Conservation (phyloP, 2,797 vertebrate genomes). For the Remorina albescens region DNA sequence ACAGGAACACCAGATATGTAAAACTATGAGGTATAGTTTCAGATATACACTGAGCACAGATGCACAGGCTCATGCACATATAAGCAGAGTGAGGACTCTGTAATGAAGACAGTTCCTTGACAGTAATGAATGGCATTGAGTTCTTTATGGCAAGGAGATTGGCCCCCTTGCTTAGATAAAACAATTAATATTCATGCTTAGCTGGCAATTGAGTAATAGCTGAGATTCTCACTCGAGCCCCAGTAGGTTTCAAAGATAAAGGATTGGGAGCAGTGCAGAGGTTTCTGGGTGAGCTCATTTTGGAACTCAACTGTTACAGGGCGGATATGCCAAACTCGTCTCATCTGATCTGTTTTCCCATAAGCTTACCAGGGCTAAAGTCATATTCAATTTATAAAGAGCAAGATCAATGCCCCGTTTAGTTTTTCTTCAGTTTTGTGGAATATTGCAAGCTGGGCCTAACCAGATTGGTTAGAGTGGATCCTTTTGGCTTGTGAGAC, state of each 20-base stretch:
- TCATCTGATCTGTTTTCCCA: conserved; percentile 36
- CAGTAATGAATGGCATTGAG: conserved; percentile 71
- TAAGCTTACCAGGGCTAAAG: conserved; percentile 43
- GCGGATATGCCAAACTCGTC: conserved; percentile 22
- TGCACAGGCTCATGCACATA: neutral
- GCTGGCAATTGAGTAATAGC: conserved; percentile 62
- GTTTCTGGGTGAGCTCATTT: conserved; percentile 41
- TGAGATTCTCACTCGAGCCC: conserved; percentile 38
- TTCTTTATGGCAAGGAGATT: conserved; percentile 55
- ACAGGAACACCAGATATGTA: conserved; percentile 71
- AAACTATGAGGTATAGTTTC: conserved; percentile 60
- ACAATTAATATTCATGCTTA: conserved; percentile 75
- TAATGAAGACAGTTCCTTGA: conserved; percentile 72
- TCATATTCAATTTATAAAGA: conserved; percentile 37
- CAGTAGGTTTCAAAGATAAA: conserved; percentile 44
- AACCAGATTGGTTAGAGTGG: conserved; percentile 55
- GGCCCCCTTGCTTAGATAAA: conserved; percentile 63
- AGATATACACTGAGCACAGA: conserved; percentile 46
- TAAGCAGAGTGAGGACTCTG: conserved; percentile 44
- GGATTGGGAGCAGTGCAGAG: conserved; percentile 16
- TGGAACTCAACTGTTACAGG: conserved; percentile 28
- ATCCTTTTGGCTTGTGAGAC: conserved; percentile 68
- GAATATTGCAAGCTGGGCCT: conserved; percentile 41
- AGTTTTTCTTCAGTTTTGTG: conserved; percentile 43
- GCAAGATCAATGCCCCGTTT: conserved; percentile 37